These are phyloP conservation scores for Neodiprion lecontei DNA, from an alignment of 1,140 invertebrate species.

Conservation along the genomic window DNA sequence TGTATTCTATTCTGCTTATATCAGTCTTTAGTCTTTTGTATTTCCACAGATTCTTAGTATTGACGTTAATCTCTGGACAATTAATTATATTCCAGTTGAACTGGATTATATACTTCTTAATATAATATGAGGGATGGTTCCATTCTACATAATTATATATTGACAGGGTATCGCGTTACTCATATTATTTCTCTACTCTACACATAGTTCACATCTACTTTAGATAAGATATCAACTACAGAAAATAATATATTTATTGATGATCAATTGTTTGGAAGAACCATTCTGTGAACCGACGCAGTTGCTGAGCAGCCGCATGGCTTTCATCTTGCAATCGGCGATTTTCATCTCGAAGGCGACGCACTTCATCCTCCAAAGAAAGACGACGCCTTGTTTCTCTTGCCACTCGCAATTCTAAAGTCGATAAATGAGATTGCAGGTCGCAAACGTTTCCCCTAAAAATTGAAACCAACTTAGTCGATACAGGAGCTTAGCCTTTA, in stretches of 20 bases:
- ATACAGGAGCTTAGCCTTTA: neutral
- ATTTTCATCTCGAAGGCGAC: constrained; percentile 84
- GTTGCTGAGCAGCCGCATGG: constrained; percentile 85
- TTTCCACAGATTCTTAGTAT: neutral
- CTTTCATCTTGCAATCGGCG: constrained; percentile 86
- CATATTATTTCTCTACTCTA: neutral
- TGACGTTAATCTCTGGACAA: neutral
- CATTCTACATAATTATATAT: neutral
- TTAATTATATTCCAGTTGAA: neutral
- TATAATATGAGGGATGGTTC: neutral
- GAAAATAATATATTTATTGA: constrained; percentile 56
- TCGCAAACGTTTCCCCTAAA: constrained; percentile 61
- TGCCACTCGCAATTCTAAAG: constrained; percentile 69
- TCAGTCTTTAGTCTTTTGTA: neutral
- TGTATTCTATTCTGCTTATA: neutral
- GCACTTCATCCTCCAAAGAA: constrained; percentile 75
- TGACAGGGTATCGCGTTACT: neutral
- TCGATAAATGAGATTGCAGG: constrained; percentile 68
- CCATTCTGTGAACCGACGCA: constrained; percentile 92
- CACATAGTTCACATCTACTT: neutral
- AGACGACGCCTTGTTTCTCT: constrained; percentile 69
- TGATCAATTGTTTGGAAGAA: constrained; percentile 88
- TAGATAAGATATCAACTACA: neutral
- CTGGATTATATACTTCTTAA: neutral
- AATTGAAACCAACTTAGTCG: constrained; percentile 25